Evolutionary conservation across 2,797 vertebrate genomes (phyloP), one percentile per base, ranked within the genome.

Genomic region (Synaphobranchus kaupii): DNA sequence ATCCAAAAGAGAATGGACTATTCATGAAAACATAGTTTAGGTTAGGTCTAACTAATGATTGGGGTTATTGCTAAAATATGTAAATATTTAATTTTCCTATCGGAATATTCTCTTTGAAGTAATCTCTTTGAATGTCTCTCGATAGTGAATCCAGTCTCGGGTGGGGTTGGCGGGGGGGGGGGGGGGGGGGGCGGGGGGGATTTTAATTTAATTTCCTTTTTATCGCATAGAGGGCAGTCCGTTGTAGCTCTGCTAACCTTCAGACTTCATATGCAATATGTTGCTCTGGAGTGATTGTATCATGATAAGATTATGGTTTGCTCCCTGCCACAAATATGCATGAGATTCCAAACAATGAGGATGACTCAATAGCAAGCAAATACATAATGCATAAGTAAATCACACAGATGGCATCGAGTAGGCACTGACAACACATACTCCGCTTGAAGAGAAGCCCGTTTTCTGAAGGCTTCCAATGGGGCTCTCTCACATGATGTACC

Each of bases 31-130:
- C 50, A 84, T 88, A 89, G 92, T 94, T 93, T 93, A 92, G 81
- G 81, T n/a, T n/a, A n/a, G 91, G 89, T 91, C 84, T 88, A 88
- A 91, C 87, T 92, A 88, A 91, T 80, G 87, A 87, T 84, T 83
- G 83, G 88, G 90, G 90, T 93, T 95, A 94, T 95, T 95, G 94
- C 95, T 94, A 93, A 91, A 92, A 92, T 94, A 94, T 95, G 93
- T 92, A 92, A 94, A 94, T 95, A 82, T 92, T 93, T 66, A 39
- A 12, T 84, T 94, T 93, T 92, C 91, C 92, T 92, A 92, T 89
- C 91, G 93, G 91, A 94, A 94, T 94, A 91, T 90, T 88, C 88
- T 93, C 94, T 95, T 95, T 95, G 93, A 95, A 94, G 93, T 95
- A 88, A 91, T 94, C 90, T 93, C 91, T 94, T 91, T 91, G 90